Evolutionary conservation across 1,140 invertebrate genomes (phyloP).

Genomic region (Tribolium castaneum): DNA sequence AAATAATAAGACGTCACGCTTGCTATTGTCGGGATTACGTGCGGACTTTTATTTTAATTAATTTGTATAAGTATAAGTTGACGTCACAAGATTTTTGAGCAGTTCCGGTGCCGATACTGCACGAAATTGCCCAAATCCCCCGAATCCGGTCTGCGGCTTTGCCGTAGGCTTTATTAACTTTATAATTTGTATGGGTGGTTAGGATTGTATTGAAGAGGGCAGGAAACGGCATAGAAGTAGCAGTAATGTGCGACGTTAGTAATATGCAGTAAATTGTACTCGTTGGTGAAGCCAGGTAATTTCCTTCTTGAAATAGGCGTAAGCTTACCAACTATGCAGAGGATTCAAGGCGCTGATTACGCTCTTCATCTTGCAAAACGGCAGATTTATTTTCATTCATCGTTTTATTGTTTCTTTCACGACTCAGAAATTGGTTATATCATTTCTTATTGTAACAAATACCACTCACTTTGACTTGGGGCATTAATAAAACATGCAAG

Average conservation of each 20-base stretch:
- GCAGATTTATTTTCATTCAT: slow-evolving; percentile 25
- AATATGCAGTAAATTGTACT: slow-evolving; percentile 54
- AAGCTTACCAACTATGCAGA: slow-evolving; percentile 47
- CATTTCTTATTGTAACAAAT: too few relatives aligned
- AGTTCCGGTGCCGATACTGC: neutral
- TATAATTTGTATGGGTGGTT: slow-evolving; percentile 16
- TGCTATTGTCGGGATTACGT: neutral
- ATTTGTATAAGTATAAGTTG: neutral
- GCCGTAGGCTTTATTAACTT: slow-evolving; percentile 25
- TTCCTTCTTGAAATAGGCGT: slow-evolving; percentile 54
- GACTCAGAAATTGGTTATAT: neutral
- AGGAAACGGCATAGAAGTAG: slow-evolving; percentile 41
- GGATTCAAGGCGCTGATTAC: slow-evolving; percentile 49
- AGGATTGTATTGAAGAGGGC: slow-evolving; percentile 35
- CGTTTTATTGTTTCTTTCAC: slow-evolving; percentile 28
- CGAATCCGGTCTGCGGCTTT: neutral
- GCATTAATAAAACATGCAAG: neutral
- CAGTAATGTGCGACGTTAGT: slow-evolving; percentile 41
- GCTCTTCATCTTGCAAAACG: slow-evolving; percentile 45
- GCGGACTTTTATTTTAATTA: slow-evolving; percentile 9
- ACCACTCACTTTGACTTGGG: too few relatives aligned
- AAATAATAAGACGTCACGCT: slow-evolving; percentile 9
- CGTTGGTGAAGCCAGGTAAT: slow-evolving; percentile 48
- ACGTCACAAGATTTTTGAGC: neutral
- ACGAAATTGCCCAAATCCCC: neutral